phyloP scores from a whole-genome alignment of 2,888 invertebrate genomes.

The Bembecia ichneumoniformis region DNA sequence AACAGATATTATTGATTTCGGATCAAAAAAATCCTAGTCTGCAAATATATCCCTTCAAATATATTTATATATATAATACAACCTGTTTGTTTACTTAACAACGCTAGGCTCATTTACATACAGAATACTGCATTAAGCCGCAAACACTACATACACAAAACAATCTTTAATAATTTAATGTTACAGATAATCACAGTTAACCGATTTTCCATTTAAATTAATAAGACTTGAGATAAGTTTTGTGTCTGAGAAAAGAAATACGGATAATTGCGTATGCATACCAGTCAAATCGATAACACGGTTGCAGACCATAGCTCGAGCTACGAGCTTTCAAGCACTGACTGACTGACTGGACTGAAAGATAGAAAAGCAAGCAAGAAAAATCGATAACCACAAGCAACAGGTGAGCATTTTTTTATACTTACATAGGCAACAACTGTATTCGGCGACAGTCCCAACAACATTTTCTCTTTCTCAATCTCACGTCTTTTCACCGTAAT shows the following conservation, averaged over 20 bases:
- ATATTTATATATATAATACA: background rate
- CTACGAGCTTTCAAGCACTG: background rate
- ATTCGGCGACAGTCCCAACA: constrained; percentile 32
- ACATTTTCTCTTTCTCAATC: constrained; percentile 54
- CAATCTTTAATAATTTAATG: too few species aligned
- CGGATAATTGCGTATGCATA: background rate
- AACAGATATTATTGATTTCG: too few species aligned
- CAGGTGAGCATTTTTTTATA: constrained; percentile 8
- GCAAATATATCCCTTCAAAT: too few species aligned
- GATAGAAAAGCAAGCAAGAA: background rate
- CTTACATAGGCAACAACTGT: constrained; percentile 21
- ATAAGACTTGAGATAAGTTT: background rate
- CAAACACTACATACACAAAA: background rate
- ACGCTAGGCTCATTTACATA: background rate
- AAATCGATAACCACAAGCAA: constrained; percentile 1
- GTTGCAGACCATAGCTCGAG: too few species aligned
- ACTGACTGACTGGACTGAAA: background rate
- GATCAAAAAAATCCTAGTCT: too few species aligned
- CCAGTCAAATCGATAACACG: background rate
- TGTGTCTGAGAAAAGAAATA: background rate
- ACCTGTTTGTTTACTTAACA: background rate
- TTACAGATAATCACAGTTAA: too few species aligned
- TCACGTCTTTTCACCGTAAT: constrained; percentile 57
- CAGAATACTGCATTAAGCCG: background rate
- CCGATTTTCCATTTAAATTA: background rate